Conservation (phyloP, 1,140 invertebrate genomes). For the Drosophila obscura region DNA sequence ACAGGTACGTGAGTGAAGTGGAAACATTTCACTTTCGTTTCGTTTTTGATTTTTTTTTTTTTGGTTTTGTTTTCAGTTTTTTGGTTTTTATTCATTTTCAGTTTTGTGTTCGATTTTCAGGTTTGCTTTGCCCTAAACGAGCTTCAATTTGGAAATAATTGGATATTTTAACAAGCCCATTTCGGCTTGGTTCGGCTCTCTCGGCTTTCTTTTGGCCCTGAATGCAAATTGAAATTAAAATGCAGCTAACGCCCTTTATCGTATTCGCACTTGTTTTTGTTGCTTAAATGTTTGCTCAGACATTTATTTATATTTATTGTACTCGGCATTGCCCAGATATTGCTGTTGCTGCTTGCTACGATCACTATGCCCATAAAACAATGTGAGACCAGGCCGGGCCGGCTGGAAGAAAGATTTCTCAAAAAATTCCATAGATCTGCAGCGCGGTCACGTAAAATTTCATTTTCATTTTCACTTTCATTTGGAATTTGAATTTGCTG, state of each 20-base stretch:
- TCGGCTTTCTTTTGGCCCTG: constrained; percentile 75
- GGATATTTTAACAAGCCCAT: constrained; percentile 76
- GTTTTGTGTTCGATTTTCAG: not conserved
- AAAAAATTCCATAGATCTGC: constrained; percentile 51
- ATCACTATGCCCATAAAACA: constrained; percentile 43
- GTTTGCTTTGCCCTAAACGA: constrained; percentile 26
- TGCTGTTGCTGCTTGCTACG: constrained; percentile 7
- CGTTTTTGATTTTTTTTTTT: constrained; percentile 41
- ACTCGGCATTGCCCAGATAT: constrained; percentile 2
- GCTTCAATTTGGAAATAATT: constrained; percentile 78
- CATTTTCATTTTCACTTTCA: constrained; percentile 66
- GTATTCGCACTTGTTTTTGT: constrained; percentile 8
- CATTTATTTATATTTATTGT: constrained; percentile 29
- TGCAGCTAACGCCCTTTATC: constrained; percentile 60
- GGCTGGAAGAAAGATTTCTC: constrained; percentile 30
- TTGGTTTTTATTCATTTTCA: not conserved
- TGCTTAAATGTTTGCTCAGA: constrained; percentile 52
- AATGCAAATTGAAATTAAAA: constrained; percentile 78
- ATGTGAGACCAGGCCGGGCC: constrained; percentile 27
- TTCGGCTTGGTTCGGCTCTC: constrained; percentile 13
- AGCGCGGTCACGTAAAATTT: constrained; percentile 60
- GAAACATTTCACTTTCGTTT: constrained; percentile 74
- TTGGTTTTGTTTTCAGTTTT: constrained; percentile 7
- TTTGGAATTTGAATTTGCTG: constrained; percentile 42
- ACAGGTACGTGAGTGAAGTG: constrained; percentile 45